Evolutionary conservation across 1,140 invertebrate genomes (phyloP).

Genomic region (Orchesella cincta): DNA sequence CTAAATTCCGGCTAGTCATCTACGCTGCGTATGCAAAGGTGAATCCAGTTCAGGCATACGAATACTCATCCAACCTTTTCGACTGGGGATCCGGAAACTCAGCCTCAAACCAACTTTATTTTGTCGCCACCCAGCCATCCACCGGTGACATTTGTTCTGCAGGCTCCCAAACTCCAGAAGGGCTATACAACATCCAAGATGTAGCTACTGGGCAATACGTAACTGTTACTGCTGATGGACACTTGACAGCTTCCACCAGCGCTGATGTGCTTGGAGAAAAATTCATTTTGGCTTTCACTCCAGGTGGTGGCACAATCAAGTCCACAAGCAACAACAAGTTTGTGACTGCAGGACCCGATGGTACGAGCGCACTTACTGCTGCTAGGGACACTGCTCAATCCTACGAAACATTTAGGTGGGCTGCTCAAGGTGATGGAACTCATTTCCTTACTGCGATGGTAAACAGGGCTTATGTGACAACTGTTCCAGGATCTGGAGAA

Average conservation of each 20-base stretch:
- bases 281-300: conserved; percentile 35
- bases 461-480: conserved; percentile 27
- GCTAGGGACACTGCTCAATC: conserved; percentile 5
- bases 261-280: conserved; percentile 34
- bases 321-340: neutral
- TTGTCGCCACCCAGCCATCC: conserved; percentile 41
- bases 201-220: conserved; percentile 36
- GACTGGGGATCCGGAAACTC: conserved; percentile 47
- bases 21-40: conserved; percentile 43
- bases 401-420: conserved; percentile 40
- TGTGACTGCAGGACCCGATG: conserved; percentile 33
- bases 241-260: conserved; percentile 2
- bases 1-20: too few species aligned
- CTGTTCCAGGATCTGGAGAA: neutral
- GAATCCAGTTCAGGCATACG: conserved; percentile 37
- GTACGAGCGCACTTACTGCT: conserved; percentile 7
- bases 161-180: conserved; percentile 38
- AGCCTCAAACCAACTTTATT: conserved; percentile 43
- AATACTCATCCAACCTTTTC: conserved; percentile 36
- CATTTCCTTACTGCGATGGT: conserved; percentile 41
- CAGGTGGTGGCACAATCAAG: conserved; percentile 40
- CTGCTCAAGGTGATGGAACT: conserved; percentile 11
- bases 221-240: neutral
- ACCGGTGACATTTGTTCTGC: conserved; percentile 36
- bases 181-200: conserved; percentile 42